Conservation (phyloP, 2,888 invertebrate species). For the Cordilura impudica region DNA sequence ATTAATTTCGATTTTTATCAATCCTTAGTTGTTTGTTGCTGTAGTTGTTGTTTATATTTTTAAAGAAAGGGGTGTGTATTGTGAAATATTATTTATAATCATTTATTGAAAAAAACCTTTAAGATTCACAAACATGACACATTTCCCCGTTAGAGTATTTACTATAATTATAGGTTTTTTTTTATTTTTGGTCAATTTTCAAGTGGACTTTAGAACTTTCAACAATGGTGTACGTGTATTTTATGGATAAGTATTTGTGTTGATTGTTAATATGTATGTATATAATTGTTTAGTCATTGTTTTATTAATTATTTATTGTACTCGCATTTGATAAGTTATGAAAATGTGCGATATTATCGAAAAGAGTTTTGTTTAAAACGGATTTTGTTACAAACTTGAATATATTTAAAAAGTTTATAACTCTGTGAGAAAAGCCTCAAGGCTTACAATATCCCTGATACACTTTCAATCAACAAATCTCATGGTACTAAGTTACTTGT, state of each 20-base stretch:
- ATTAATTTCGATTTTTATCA: not conserved
- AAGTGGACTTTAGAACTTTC: not conserved
- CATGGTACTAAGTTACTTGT: too few relatives aligned
- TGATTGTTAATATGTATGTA: slow-evolving; percentile 16
- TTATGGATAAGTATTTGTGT: not conserved
- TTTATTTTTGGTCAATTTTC: not conserved
- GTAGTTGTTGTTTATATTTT: too few relatives aligned
- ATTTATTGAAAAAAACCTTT: not conserved
- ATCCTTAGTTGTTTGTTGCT: too few relatives aligned
- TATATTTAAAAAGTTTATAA: too few relatives aligned
- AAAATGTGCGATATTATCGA: too few relatives aligned
- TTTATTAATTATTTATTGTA: slow-evolving; percentile 7
- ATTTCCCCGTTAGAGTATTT: not conserved
- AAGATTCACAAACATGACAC: too few relatives aligned
- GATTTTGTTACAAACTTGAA: too few relatives aligned
- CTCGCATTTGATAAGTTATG: not conserved
- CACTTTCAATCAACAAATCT: too few relatives aligned
- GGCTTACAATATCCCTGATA: too few relatives aligned
- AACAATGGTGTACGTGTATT: slow-evolving; percentile 5
- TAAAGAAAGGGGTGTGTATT: not conserved
- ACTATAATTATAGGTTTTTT: not conserved
- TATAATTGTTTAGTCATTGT: slow-evolving; percentile 19
- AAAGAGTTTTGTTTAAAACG: too few relatives aligned
- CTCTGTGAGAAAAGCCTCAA: too few relatives aligned
- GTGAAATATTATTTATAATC: not conserved